A percentile compares a stretch with the other conserved stretches of the same genome.
These are phyloP conservation scores for Ornithoptera priamus DNA, from an alignment of 2,888 invertebrate genomes.

Conservation along the genomic window DNA sequence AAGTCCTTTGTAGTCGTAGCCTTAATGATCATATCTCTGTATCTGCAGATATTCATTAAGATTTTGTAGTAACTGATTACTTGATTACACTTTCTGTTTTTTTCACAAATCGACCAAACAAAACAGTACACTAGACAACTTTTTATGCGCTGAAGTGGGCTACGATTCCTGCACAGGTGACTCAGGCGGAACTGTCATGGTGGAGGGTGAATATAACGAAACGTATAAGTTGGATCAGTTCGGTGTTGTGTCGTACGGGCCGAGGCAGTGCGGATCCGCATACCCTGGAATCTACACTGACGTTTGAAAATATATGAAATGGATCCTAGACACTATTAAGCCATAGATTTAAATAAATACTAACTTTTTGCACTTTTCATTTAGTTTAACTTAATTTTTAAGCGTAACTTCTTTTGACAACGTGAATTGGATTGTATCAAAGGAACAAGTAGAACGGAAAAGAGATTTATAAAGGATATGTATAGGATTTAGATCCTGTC, in stretches of 20 bases:
- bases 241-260: slow-evolving; percentile 43
- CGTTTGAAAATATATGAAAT: slow-evolving; percentile 55
- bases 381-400: no score
- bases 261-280: slow-evolving; percentile 43
- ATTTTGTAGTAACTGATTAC: no score
- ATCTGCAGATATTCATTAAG: no score
- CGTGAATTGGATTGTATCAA: no score
- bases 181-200: slow-evolving; percentile 82
- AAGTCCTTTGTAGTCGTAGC: no score
- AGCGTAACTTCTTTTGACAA: no score
- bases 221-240: slow-evolving; percentile 38
- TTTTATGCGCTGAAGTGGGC: slow-evolving; percentile 43
- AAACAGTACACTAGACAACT: neutral
- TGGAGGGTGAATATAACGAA: slow-evolving; percentile 31
- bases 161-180: slow-evolving; percentile 83
- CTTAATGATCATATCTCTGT: no score
- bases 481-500: no score
- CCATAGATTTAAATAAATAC: slow-evolving; percentile 23
- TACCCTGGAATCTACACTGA: slow-evolving; percentile 65
- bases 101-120: neutral
- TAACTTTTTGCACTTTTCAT: no score
- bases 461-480: no score
- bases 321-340: slow-evolving; percentile 52
- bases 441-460: no score
- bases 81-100: neutral